A percentile compares a stretch with the other conserved stretches of the same genome.
Evolutionary conservation across 1,140 invertebrate species (phyloP).

Genomic region (Cyphomyrmex costatus): DNA sequence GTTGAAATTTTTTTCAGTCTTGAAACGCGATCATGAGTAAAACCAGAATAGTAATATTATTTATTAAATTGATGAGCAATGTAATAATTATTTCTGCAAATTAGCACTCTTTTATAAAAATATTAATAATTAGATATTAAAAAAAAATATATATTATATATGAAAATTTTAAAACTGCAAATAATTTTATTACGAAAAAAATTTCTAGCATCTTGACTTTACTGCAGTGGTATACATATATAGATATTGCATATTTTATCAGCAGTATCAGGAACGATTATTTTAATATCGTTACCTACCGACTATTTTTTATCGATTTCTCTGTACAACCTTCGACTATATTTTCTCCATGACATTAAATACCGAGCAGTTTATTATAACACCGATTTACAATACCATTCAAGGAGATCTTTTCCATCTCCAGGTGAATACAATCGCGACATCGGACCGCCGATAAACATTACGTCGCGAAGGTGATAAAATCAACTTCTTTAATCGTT

Average conservation of each 20-base stretch:
- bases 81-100: no score
- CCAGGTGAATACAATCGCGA: conserved; percentile 1
- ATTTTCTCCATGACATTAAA: conserved; percentile 13
- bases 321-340: neutral
- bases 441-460: conserved; percentile 30
- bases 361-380: conserved; percentile 24
- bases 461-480: conserved; percentile 48
- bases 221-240: neutral
- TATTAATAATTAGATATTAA: no score
- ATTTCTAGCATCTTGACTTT: neutral
- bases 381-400: conserved; percentile 36
- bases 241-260: neutral
- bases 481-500: conserved; percentile 23
- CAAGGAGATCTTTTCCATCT: conserved; percentile 21
- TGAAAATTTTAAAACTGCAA: no score
- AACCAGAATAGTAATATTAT: no score
- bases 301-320: conserved; percentile 1
- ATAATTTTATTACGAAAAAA: no score
- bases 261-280: neutral
- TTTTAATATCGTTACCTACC: neutral
- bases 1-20: no score
- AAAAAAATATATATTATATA: no score
- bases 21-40: no score
- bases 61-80: no score
- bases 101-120: no score